Percentiles rank a stretch among this genome's conserved stretches.
These are phyloP conservation scores for Lepidonotus clava DNA, from an alignment of 2,888 invertebrate species.

Conservation along the genomic window DNA sequence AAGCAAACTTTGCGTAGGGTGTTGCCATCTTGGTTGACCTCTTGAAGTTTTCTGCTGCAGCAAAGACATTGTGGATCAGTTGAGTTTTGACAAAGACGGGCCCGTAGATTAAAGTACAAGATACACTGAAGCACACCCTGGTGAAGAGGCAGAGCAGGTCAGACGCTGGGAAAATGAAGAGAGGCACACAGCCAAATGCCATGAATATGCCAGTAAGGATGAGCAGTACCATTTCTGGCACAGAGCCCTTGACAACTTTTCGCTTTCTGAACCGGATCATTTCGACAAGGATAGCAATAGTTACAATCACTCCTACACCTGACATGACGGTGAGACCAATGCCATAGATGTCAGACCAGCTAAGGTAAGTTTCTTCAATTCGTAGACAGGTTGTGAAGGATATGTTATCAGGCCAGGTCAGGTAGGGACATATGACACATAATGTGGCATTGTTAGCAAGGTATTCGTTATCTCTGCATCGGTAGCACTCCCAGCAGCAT, in stretches of 20 bases:
- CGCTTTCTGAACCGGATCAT: background rate
- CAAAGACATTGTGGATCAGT: slow-evolving; percentile 67
- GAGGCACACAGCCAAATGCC: slow-evolving; percentile 22
- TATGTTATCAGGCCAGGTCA: slow-evolving; percentile 58
- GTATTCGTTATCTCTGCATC: slow-evolving; percentile 56
- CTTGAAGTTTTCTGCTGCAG: slow-evolving; percentile 56
- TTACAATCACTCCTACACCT: background rate
- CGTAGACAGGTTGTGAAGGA: slow-evolving; percentile 29
- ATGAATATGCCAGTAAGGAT: background rate
- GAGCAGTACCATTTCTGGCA: slow-evolving; percentile 22
- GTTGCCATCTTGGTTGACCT: background rate
- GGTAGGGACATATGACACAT: slow-evolving; percentile 54
- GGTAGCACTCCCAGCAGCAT: slow-evolving; percentile 62
- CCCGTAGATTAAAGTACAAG: slow-evolving; percentile 24
- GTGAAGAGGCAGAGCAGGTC: background rate
- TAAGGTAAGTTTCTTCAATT: slow-evolving; percentile 50
- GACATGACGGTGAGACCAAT: slow-evolving; percentile 5
- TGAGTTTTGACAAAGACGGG: slow-evolving; percentile 64
- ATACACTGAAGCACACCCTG: background rate
- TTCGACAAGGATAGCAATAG: background rate
- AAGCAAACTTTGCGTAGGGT: background rate
- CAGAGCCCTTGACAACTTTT: slow-evolving; percentile 18
- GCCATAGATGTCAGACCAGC: slow-evolving; percentile 43
- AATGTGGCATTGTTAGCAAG: slow-evolving; percentile 41
- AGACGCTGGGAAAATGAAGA: slow-evolving; percentile 32